Conservation (phyloP, 1,140 invertebrate genomes). For the Nebria ingens region DNA sequence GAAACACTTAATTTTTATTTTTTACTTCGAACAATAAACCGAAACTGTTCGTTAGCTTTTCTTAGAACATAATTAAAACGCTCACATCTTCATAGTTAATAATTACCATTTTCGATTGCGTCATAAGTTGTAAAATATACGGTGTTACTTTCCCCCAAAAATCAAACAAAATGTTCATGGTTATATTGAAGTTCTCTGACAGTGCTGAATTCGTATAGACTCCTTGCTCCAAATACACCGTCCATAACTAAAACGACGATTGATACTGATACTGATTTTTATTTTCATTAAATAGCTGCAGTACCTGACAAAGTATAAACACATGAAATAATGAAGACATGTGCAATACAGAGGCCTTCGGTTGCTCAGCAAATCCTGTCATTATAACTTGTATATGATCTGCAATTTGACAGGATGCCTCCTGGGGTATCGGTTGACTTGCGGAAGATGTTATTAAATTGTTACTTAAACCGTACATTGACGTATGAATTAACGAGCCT, state of each 20-base stretch:
- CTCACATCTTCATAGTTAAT: neutral
- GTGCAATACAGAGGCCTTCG: conserved; percentile 78
- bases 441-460: conserved; percentile 33
- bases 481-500: conserved; percentile 82
- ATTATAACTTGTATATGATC: conserved; percentile 94
- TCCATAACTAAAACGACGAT: conserved; percentile 68
- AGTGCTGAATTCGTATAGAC: conserved; percentile 54
- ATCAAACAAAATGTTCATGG: conserved; percentile 82
- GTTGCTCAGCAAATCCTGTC: conserved; percentile 93
- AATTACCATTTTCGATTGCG: conserved; percentile 84
- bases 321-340: conserved; percentile 84
- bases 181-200: conserved; percentile 57
- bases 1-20: too few relatives aligned
- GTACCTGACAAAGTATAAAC: conserved; percentile 69
- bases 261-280: conserved; percentile 3
- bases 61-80: too few relatives aligned
- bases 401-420: conserved; percentile 90
- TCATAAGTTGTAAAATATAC: conserved; percentile 83
- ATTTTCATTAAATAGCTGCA: too few relatives aligned
- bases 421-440: conserved; percentile 87
- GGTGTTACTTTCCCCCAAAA: conserved; percentile 99
- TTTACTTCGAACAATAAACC: too few relatives aligned
- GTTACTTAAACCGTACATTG: conserved; percentile 42
- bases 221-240: conserved; percentile 90
- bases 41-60: too few relatives aligned